A percentile compares a stretch with the other conserved stretches of the same genome.
phyloP scores from a whole-genome alignment of 30 jellyfish, hydroid and myxozoan genomes.

The Chrysaora quinquecirrha region DNA sequence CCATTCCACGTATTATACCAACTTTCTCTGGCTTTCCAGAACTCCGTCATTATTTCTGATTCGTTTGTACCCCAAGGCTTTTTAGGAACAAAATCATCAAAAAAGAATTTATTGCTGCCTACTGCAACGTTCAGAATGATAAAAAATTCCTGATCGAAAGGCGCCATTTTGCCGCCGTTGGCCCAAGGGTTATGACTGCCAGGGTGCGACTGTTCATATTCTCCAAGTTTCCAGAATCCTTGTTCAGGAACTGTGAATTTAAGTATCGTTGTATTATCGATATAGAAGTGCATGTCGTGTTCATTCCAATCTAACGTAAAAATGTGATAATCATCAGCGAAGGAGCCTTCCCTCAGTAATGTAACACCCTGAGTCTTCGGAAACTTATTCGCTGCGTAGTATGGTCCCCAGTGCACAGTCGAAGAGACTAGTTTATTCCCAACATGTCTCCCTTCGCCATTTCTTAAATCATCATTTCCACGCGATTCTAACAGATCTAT shows the following conservation, averaged over 20 bases:
- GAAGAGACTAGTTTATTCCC: slow-evolving; percentile 77
- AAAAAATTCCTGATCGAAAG: slow-evolving; percentile 78
- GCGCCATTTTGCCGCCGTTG: slow-evolving; percentile 78
- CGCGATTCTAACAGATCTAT: slow-evolving; percentile 80
- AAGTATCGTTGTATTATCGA: slow-evolving; percentile 63
- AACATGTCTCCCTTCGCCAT: slow-evolving; percentile 41
- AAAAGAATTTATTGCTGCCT: slow-evolving; percentile 76
- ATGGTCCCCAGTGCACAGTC: slow-evolving; percentile 90
- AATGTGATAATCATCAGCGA: slow-evolving; percentile 72
- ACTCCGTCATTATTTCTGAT: slow-evolving; percentile 64
- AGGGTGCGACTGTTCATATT: slow-evolving; percentile 22
- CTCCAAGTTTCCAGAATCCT: slow-evolving; percentile 82
- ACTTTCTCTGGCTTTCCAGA: slow-evolving; percentile 74
- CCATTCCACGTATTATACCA: slow-evolving; percentile 88
- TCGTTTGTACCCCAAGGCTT: slow-evolving; percentile 73
- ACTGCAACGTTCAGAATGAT: slow-evolving; percentile 83
- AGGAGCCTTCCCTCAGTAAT: slow-evolving; percentile 49
- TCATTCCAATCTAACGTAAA: slow-evolving; percentile 68
- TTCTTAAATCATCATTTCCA: slow-evolving; percentile 59
- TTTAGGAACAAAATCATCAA: slow-evolving; percentile 54
- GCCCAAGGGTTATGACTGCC: slow-evolving; percentile 71
- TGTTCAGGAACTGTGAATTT: slow-evolving; percentile 69
- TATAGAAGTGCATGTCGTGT: slow-evolving; percentile 50
- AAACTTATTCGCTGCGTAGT: slow-evolving; percentile 44
- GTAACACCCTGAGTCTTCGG: slow-evolving; percentile 64